phyloP scores from a whole-genome alignment of 2,888 invertebrate species.

The Eupithecia exiguata region DNA sequence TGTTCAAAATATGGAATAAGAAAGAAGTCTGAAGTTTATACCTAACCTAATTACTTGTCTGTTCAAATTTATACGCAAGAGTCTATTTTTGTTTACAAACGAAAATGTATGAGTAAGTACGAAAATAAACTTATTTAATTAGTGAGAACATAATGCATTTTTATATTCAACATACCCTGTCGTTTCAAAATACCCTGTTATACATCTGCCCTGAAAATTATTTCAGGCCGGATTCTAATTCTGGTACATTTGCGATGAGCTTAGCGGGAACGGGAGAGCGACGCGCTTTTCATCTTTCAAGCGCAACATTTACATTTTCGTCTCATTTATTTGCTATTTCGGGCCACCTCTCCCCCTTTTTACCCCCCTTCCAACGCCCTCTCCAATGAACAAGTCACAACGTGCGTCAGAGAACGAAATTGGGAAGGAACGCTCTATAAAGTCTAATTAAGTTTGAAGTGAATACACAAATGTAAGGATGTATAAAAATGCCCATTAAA shows the following conservation, averaged over 20 bases:
- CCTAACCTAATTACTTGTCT: neutral
- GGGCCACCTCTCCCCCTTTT: constrained; percentile 67
- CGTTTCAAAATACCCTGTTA: constrained; percentile 53
- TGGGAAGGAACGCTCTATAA: constrained; percentile 83
- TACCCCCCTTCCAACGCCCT: constrained; percentile 56
- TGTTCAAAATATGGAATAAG: neutral
- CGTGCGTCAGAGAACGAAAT: constrained; percentile 81
- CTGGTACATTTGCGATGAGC: constrained; percentile 83
- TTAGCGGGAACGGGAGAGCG: constrained; percentile 79
- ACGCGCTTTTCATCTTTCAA: constrained; percentile 83
- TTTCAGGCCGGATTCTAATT: constrained; percentile 79
- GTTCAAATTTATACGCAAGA: neutral
- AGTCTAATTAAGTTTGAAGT: constrained; percentile 83
- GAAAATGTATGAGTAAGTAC: constrained; percentile 6
- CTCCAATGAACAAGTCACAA: constrained; percentile 81
- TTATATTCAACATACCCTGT: constrained; percentile 55
- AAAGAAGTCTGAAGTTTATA: neutral
- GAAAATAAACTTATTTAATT: constrained; percentile 43
- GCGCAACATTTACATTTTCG: constrained; percentile 85
- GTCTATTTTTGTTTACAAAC: neutral
- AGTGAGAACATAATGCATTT: constrained; percentile 51
- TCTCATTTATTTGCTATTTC: constrained; percentile 85
- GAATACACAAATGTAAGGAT: constrained; percentile 80
- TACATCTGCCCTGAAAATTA: constrained; percentile 80
- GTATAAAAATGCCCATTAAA: constrained; percentile 72